These are phyloP conservation scores for Nansenia antarctica DNA, from an alignment of 2,113 vertebrate genomes.

Conservation along the genomic window DNA sequence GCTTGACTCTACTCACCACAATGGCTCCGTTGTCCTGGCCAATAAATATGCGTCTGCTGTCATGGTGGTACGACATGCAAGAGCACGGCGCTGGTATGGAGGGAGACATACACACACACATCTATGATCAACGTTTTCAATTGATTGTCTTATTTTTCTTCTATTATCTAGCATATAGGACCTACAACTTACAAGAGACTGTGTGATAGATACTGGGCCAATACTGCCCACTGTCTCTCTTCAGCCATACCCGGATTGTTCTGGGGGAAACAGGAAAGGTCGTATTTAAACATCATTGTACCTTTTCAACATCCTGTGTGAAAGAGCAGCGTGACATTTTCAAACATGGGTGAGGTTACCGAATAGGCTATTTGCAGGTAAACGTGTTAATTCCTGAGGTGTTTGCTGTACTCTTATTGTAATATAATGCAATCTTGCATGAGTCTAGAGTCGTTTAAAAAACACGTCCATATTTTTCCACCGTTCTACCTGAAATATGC, in stretches of 20 bases:
- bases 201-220: conserved; percentile 97
- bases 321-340: neutral
- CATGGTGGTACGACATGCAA: conserved; percentile 92
- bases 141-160: neutral
- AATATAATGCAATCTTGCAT: neutral
- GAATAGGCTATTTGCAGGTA: neutral
- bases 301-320: neutral
- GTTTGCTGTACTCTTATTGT: no score
- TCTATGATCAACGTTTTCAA: neutral
- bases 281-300: neutral
- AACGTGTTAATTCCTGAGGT: neutral
- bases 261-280: conserved; percentile 58
- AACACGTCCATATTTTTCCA: no score
- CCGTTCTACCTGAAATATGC: no score
- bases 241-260: conserved; percentile 94
- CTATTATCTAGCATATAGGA: neutral
- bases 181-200: conserved; percentile 85
- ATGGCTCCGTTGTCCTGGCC: conserved; percentile 96
- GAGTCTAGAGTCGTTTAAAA: no score
- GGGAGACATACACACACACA: neutral
- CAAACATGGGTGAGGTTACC: neutral
- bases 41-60: conserved; percentile 93
- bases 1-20: conserved; percentile 80
- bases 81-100: conserved; percentile 85
- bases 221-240: conserved; percentile 95